Percentiles rank a stretch among this genome's conserved stretches.
Evolutionary conservation across 2,797 vertebrate species (phyloP).

Genomic region (Acipenser oxyrinchus): DNA sequence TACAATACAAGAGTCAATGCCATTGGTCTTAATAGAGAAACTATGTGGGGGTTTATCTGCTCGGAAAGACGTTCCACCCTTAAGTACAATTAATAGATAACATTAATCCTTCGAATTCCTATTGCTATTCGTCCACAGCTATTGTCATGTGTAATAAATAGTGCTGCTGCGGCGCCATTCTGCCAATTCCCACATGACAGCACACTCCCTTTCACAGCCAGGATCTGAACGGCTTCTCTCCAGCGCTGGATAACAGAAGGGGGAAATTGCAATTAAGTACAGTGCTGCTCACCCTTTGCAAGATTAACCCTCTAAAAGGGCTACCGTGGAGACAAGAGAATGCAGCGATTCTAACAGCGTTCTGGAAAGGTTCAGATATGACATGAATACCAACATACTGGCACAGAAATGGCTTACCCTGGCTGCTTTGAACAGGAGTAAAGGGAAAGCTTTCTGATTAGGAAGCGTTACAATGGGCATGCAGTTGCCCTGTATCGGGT

Average conservation of each 20-base stretch:
- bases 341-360: slow-evolving; percentile 35
- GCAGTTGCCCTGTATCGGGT: no score
- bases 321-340: slow-evolving; percentile 34
- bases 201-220: slow-evolving; percentile 45
- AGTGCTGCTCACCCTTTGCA: slow-evolving; percentile 49
- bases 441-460: no score
- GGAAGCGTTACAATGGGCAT: no score
- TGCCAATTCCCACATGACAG: slow-evolving; percentile 42
- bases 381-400: slow-evolving; percentile 23
- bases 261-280: slow-evolving; percentile 54
- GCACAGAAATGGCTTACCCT: no score
- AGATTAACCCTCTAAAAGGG: slow-evolving; percentile 39
- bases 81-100: slow-evolving; percentile 33
- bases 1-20: slow-evolving; percentile 2
- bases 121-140: slow-evolving; percentile 32
- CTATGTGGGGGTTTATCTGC: slow-evolving; percentile 20
- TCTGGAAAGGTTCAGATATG: slow-evolving; percentile 27
- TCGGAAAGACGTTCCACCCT: slow-evolving; percentile 17
- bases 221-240: slow-evolving; percentile 51
- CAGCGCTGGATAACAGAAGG: slow-evolving; percentile 51
- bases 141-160: slow-evolving; percentile 48
- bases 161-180: slow-evolving; percentile 36
- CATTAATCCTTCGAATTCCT: slow-evolving; percentile 34
- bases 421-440: no score
- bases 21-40: slow-evolving; percentile 28